Conservation (phyloP, 1,140 invertebrate species). For the Cydia amplana region DNA sequence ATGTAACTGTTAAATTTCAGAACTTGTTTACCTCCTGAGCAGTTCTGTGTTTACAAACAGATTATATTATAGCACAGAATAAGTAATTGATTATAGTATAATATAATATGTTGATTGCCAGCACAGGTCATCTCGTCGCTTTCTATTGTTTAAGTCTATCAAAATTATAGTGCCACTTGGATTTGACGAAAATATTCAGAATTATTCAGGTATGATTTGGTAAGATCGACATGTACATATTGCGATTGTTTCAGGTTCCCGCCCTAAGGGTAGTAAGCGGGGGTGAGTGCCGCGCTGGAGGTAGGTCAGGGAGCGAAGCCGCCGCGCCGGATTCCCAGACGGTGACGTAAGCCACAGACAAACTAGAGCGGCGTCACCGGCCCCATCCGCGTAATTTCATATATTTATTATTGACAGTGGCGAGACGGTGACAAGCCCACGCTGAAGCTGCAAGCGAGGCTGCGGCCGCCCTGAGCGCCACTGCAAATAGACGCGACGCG, state of each 20-base stretch:
- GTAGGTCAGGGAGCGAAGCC: constrained; percentile 72
- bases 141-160: no score
- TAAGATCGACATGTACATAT: neutral
- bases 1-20: no score
- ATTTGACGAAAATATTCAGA: neutral
- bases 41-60: no score
- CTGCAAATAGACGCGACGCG: constrained; percentile 58
- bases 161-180: no score
- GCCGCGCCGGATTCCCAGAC: constrained; percentile 74
- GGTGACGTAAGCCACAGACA: constrained; percentile 74
- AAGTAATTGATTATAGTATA: no score
- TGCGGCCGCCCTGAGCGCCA: constrained; percentile 47
- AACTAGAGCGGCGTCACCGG: constrained; percentile 72
- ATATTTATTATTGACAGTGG: constrained; percentile 75
- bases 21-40: no score
- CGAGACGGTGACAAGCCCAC: constrained; percentile 75
- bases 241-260: neutral
- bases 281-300: constrained; percentile 54
- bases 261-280: constrained; percentile 41
- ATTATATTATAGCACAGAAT: no score
- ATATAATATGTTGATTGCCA: no score
- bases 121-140: no score
- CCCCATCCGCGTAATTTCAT: constrained; percentile 71
- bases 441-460: constrained; percentile 43
- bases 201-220: neutral